A percentile compares a stretch with the other conserved stretches of the same genome.
Conservation (phyloP, 2,888 invertebrate genomes). For the Cataglyphis albicans region DNA sequence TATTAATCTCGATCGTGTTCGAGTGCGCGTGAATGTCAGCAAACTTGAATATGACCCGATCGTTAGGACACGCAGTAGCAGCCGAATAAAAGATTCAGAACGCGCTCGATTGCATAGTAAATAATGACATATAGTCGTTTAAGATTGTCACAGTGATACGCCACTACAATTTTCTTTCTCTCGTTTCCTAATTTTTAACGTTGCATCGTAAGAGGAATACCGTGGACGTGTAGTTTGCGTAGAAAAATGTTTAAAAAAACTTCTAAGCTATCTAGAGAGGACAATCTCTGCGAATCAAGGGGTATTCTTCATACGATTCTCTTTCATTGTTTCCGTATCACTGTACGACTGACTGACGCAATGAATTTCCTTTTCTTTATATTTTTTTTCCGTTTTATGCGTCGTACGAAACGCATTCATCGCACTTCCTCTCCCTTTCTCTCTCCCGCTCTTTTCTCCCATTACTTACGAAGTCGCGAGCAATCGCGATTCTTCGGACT, state of each 20-base stretch:
- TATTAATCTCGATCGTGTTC: slow-evolving; percentile 61
- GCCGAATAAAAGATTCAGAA: slow-evolving; percentile 64
- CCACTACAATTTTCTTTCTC: neutral
- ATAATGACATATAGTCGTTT: slow-evolving; percentile 65
- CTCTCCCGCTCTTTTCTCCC: slow-evolving; percentile 53
- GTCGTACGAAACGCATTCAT: slow-evolving; percentile 52
- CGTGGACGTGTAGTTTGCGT: slow-evolving; percentile 17
- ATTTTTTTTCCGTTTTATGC: slow-evolving; percentile 25
- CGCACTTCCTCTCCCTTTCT: slow-evolving; percentile 23
- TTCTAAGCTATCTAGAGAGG: slow-evolving; percentile 28
- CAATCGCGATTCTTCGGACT: slow-evolving; percentile 59
- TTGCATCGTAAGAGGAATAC: slow-evolving; percentile 58
- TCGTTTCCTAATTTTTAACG: neutral
- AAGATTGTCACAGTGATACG: slow-evolving; percentile 60
- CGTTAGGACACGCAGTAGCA: slow-evolving; percentile 64
- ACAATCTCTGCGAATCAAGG: slow-evolving; percentile 3
- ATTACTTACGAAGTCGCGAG: slow-evolving; percentile 55
- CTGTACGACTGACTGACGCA: slow-evolving; percentile 57
- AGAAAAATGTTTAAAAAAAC: slow-evolving; percentile 45
- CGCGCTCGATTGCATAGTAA: slow-evolving; percentile 61
- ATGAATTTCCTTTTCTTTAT: slow-evolving; percentile 18
- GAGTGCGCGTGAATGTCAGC: slow-evolving; percentile 66
- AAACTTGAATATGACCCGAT: slow-evolving; percentile 66
- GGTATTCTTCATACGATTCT: slow-evolving; percentile 58
- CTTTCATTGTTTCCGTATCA: slow-evolving; percentile 63